Conservation (phyloP, 2,113 vertebrate species). For the Panurus biarmicus region DNA sequence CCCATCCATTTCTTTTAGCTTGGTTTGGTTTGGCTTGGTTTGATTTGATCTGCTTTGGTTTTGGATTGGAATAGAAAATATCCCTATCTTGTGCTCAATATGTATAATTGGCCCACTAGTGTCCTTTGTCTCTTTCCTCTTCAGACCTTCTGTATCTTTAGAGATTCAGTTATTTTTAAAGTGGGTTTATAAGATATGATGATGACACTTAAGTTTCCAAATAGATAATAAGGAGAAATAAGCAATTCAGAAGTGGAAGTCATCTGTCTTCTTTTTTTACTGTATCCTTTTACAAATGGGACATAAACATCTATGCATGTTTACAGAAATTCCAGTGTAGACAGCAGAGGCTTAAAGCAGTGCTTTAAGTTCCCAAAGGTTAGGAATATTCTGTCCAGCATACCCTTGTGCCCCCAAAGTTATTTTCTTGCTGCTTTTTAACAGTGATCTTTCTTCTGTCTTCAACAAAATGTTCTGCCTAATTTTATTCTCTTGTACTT, state of each 20-base stretch:
- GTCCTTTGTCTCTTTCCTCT: not conserved
- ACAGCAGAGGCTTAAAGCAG: not conserved
- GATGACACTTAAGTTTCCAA: not conserved
- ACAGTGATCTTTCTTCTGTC: not conserved
- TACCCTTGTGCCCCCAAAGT: not conserved
- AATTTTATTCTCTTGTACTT: not conserved
- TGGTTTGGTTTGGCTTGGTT: not conserved
- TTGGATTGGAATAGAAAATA: not conserved
- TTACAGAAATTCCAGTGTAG: not conserved
- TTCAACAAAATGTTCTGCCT: not conserved
- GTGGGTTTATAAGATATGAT: not conserved
- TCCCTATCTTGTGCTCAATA: not conserved
- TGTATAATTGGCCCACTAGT: not conserved
- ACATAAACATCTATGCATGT: not conserved
- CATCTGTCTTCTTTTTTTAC: not conserved
- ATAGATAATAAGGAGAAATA: not conserved
- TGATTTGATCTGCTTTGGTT: not conserved
- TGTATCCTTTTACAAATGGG: not conserved
- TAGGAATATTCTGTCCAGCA: not conserved
- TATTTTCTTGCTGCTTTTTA: not conserved
- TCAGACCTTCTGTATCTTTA: not conserved
- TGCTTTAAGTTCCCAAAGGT: not conserved
- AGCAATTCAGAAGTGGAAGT: not conserved
- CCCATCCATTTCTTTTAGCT: fast-evolving
- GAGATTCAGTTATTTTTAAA: not conserved